Base-by-base conservation (phyloP, 1,140 invertebrate genomes). In the Drosophila hydei region DNA sequence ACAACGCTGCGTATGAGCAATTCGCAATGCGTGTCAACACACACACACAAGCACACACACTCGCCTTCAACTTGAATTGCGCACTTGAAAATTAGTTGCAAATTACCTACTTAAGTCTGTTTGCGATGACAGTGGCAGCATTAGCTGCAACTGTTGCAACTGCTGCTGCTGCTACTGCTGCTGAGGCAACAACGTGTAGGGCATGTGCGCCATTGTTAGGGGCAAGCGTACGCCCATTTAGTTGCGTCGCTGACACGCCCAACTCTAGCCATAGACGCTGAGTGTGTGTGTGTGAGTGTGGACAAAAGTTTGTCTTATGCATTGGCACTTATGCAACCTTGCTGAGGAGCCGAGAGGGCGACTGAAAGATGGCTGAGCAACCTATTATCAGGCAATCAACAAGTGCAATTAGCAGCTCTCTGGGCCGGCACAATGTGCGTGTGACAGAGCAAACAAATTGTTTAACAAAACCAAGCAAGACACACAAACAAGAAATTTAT, bases 371-470 rank as follows among this genome's bases (percentile, higher is more conserved):
- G 11, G 54, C 63, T 25, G 16, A 54, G 74, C 73, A 84, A 77
- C 73, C 77, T 77, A 77, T 87, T 85, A 85, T 85, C 80, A 81
- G 70, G 54, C 67, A 81, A 85, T 85, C 80, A 85, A 85, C 80
- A 85, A 85, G 80, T 85, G 80, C 80, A 85, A 85, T 85, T 85
- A 85, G 74, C 81, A 87, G 81, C 65, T 84, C 65, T 75, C 62
- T 80, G 69, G 48, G 27, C 56, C 48, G 62, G 42, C 61, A 85
- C 81, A 87, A 85, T 80, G 77, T 62, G 77, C 80, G 80, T 85
- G 81, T 87, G 81, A 81, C 81, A 87, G 81, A 87, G 80, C 81
- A 87, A 84, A 85, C 80, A 87, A 85, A 85, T 87, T 87, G 81
- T 70, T 73, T 55, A 72, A 72, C 70, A 72, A 61, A 68, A 61